Evolutionary conservation across 2,113 vertebrate genomes (phyloP).

Genomic region (Cinclus mexicanus): DNA sequence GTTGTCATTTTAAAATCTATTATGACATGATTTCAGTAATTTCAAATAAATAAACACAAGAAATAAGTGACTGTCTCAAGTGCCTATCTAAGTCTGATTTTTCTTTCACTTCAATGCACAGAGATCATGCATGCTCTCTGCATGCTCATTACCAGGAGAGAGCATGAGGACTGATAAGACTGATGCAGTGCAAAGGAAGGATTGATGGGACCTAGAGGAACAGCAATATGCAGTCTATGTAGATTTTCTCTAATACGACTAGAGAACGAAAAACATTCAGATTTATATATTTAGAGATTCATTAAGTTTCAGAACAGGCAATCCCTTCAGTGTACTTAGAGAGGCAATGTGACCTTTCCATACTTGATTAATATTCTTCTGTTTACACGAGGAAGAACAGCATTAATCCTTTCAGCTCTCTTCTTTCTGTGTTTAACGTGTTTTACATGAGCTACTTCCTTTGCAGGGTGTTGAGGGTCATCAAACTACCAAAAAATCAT

Average conservation of each 20-base stretch:
- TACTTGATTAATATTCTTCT: slow-evolving; percentile 24
- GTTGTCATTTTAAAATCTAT: not conserved
- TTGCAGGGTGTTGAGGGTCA: not conserved
- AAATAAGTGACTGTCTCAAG: not conserved
- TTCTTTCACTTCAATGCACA: not conserved
- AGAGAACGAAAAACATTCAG: not conserved
- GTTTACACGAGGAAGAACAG: not conserved
- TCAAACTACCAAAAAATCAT: not conserved
- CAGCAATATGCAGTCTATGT: not conserved
- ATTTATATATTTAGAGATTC: not conserved
- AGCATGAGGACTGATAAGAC: not conserved
- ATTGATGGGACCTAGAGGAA: not conserved
- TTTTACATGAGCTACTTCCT: not conserved
- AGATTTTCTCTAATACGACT: not conserved
- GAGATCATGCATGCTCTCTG: not conserved
- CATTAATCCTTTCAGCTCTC: not conserved
- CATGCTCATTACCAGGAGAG: not conserved
- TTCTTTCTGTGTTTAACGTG: not conserved
- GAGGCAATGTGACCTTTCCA: slow-evolving; percentile 20
- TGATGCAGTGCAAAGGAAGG: not conserved
- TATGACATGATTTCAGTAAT: not conserved
- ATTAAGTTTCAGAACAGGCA: not conserved
- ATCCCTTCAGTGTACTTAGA: not conserved
- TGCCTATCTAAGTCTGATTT: not conserved
- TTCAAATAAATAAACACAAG: not conserved